Conservation (phyloP, 2,113 vertebrate species). For the Antechinus flavipes region DNA sequence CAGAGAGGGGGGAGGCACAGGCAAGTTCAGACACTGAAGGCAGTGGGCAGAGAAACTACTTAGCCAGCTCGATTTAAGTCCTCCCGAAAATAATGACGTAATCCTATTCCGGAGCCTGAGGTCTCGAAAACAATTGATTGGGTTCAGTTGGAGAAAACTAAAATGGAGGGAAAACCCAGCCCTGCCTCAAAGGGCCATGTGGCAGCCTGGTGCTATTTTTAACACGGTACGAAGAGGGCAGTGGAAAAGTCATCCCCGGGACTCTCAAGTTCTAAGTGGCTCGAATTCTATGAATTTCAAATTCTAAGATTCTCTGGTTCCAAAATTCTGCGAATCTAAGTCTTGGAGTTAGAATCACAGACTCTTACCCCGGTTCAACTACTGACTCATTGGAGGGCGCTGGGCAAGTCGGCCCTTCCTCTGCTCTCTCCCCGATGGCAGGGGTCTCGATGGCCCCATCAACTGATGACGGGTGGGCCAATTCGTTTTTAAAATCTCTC, state of each 20-base stretch:
- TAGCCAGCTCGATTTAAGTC: not conserved
- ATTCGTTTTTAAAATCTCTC: not conserved
- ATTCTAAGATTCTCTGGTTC: not conserved
- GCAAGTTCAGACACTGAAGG: not conserved
- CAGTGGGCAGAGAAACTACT: not conserved
- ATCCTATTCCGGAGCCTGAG: not conserved
- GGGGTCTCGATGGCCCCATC: not conserved
- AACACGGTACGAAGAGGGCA: not conserved
- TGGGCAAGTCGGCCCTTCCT: not conserved
- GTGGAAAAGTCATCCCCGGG: not conserved
- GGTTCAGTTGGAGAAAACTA: not conserved
- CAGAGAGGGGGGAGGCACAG: not conserved
- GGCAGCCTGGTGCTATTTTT: not conserved
- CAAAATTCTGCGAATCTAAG: not conserved
- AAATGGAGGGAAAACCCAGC: not conserved
- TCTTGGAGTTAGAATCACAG: not conserved
- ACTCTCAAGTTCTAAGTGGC: not conserved
- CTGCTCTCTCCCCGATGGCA: not conserved
- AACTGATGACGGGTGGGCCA: not conserved
- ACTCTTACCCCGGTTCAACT: not conserved
- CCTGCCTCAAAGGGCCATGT: not conserved
- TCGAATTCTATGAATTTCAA: not conserved
- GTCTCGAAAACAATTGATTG: not conserved
- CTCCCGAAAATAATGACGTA: not conserved
- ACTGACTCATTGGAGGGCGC: not conserved